A percentile compares a stretch with the other conserved stretches of the same genome.
phyloP scores from a whole-genome alignment of 30 jellyfish, hydroid and myxozoan species.

The Haliclystus octoradiatus region DNA sequence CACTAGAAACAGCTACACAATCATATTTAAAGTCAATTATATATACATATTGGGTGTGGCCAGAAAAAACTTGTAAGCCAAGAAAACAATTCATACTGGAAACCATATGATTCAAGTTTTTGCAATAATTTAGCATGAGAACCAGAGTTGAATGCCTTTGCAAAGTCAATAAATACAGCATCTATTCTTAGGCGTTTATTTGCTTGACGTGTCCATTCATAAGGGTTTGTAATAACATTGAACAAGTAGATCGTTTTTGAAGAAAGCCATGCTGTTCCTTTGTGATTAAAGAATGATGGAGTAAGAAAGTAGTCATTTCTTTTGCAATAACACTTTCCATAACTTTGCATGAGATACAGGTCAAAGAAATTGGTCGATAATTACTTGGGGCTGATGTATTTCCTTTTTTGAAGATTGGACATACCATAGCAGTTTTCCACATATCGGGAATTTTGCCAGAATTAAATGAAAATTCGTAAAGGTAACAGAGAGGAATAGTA shows the following conservation, averaged over 20 bases:
- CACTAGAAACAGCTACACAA: slow-evolving; percentile 12
- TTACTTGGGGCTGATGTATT: slow-evolving; percentile 21
- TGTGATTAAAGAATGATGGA: neutral
- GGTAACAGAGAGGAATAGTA: no score
- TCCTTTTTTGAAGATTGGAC: slow-evolving; percentile 18
- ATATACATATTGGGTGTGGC: slow-evolving; percentile 3
- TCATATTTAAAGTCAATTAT: slow-evolving; percentile 13
- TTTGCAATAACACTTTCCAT: slow-evolving; percentile 23
- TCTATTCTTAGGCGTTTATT: slow-evolving; percentile 14
- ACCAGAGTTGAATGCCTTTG: slow-evolving; percentile 1
- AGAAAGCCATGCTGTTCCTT: slow-evolving; percentile 14
- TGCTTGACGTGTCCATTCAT: slow-evolving; percentile 5
- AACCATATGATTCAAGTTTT: neutral
- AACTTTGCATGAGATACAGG: slow-evolving; percentile 21
- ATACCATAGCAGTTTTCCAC: slow-evolving; percentile 19
- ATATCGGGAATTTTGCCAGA: slow-evolving; percentile 9
- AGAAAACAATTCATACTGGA: neutral
- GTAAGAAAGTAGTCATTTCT: slow-evolving; percentile 8
- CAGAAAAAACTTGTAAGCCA: neutral
- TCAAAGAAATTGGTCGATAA: slow-evolving; percentile 29
- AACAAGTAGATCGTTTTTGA: slow-evolving; percentile 5
- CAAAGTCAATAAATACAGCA: slow-evolving; percentile 16
- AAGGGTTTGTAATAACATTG: slow-evolving; percentile 7
- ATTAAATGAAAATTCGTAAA: no score
- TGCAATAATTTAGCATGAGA: neutral